phyloP scores from a whole-genome alignment of 2,888 invertebrate species.

The Rotaria macrura region DNA sequence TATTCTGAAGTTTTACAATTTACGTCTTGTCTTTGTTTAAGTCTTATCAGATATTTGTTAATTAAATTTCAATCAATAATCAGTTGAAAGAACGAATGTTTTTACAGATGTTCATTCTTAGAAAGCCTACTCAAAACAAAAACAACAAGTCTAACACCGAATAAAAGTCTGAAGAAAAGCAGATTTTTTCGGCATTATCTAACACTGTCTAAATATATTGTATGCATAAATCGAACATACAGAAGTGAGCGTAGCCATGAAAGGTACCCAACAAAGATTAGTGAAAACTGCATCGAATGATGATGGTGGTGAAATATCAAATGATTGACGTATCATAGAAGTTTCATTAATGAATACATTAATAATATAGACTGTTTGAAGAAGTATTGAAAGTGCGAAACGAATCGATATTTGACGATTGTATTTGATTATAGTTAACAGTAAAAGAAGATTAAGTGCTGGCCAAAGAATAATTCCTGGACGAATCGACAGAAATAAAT shows the following conservation, averaged over 20 bases:
- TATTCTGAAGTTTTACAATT: no score
- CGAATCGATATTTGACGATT: slow-evolving; percentile 10
- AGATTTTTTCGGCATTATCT: no score
- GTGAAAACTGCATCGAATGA: background rate
- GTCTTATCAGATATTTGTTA: no score
- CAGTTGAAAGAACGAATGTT: no score
- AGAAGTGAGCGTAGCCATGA: background rate
- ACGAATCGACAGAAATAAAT: background rate
- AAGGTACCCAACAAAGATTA: slow-evolving; percentile 9
- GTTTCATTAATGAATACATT: slow-evolving; percentile 1
- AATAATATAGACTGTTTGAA: background rate
- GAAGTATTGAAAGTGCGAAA: background rate
- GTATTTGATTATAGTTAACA: background rate
- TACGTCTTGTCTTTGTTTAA: no score
- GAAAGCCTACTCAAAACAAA: no score
- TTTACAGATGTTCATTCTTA: no score
- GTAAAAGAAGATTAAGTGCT: background rate
- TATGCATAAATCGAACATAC: background rate
- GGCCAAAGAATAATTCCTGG: slow-evolving; percentile 9
- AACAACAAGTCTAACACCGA: no score
- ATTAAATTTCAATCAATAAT: no score
- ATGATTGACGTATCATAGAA: background rate
- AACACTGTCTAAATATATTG: no score
- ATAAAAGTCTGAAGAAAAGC: no score
- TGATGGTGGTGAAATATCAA: background rate